Evolutionary conservation across 2,888 invertebrate species (phyloP).

Genomic region (Micropterix aruncella): DNA sequence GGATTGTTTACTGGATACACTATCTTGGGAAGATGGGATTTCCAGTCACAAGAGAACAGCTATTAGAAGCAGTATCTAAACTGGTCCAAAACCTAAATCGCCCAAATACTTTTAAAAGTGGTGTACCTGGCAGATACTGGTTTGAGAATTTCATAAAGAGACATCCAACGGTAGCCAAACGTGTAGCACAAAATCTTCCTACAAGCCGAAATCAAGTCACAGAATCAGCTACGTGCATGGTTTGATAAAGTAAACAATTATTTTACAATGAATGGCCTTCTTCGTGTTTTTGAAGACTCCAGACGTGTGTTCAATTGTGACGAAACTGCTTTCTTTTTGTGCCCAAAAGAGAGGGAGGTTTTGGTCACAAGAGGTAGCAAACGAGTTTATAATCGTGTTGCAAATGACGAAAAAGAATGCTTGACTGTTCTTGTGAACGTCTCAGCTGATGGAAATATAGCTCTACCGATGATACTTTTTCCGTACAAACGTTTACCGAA

Average conservation of each 20-base stretch:
- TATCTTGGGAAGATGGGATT: too few species aligned
- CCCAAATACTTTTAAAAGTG: slow-evolving; percentile 14
- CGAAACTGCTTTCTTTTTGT: too few species aligned
- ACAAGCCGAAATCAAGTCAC: slow-evolving; percentile 11
- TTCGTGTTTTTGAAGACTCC: too few species aligned
- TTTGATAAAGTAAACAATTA: too few species aligned
- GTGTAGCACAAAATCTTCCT: slow-evolving; percentile 11
- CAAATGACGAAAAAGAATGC: slow-evolving; percentile 10
- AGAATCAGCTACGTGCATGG: slow-evolving; percentile 10
- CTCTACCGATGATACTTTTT: slow-evolving; percentile 11
- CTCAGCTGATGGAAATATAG: slow-evolving; percentile 9
- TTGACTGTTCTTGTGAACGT: slow-evolving; percentile 9
- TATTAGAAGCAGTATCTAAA: slow-evolving; percentile 9
- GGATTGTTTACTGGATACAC: too few species aligned
- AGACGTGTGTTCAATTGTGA: too few species aligned
- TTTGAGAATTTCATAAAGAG: slow-evolving; percentile 11
- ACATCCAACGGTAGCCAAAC: slow-evolving; percentile 12
- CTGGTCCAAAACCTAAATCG: slow-evolving; percentile 12
- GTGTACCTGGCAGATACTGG: slow-evolving; percentile 13
- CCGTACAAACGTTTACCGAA: slow-evolving; percentile 7
- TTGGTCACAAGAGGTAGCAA: too few species aligned
- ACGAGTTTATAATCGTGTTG: too few species aligned
- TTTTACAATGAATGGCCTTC: too few species aligned
- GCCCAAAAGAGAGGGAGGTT: too few species aligned
- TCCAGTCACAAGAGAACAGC: slow-evolving; percentile 10